Conservation (phyloP, 2,888 invertebrate species). For the Mallateleia sp. region DNA sequence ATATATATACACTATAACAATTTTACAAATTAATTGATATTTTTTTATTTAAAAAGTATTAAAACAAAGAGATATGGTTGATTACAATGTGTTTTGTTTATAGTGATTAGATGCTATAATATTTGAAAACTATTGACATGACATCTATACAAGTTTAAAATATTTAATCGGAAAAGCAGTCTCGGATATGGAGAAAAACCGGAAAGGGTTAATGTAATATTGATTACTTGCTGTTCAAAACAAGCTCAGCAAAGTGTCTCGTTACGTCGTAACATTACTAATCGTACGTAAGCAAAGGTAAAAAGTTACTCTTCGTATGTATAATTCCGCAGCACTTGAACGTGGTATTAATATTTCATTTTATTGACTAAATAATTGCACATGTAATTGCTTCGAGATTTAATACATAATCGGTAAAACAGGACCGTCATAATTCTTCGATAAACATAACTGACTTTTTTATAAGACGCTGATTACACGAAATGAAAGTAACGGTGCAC, state of each 20-base stretch:
- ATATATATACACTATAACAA: too few relatives aligned
- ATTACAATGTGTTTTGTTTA: too few relatives aligned
- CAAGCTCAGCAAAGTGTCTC: constrained; percentile 70
- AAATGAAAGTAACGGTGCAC: constrained; percentile 57
- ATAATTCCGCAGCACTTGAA: constrained; percentile 64
- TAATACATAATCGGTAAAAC: constrained; percentile 70
- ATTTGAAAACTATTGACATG: constrained; percentile 43
- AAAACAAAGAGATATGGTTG: too few relatives aligned
- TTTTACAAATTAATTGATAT: too few relatives aligned
- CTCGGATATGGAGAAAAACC: constrained; percentile 55
- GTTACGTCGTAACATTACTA: constrained; percentile 69
- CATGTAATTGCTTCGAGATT: constrained; percentile 68
- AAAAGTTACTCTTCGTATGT: constrained; percentile 68
- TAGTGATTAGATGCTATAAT: constrained; percentile 36
- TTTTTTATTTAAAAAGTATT: too few relatives aligned
- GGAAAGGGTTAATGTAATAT: constrained; percentile 72
- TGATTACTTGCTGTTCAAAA: constrained; percentile 55
- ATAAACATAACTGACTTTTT: constrained; percentile 64
- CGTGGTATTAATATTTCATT: constrained; percentile 77
- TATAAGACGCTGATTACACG: constrained; percentile 31
- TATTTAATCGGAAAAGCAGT: constrained; percentile 58
- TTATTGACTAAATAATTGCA: constrained; percentile 74
- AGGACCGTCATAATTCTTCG: constrained; percentile 61
- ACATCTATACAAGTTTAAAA: constrained; percentile 40
- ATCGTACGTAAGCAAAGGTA: constrained; percentile 70